Evolutionary conservation across 2,113 vertebrate species (phyloP).

Genomic region (Mionectes macconnelli): DNA sequence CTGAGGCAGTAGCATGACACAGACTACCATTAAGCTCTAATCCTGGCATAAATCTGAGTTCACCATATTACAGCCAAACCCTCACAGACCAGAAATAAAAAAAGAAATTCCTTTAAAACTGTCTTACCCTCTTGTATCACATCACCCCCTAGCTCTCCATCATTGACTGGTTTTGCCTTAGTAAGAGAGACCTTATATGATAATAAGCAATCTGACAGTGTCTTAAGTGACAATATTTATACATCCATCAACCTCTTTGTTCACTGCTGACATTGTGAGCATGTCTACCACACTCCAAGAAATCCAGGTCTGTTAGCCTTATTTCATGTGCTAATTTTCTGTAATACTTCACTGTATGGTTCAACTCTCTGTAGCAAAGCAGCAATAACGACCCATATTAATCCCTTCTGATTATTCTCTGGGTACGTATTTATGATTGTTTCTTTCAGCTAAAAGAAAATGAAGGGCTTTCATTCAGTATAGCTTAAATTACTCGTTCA

Average conservation of each 20-base stretch:
- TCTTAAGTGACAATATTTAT: not conserved
- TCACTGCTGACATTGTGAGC: not conserved
- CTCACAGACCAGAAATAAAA: not conserved
- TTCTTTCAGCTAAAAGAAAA: slow-evolving; percentile 26
- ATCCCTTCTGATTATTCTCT: not conserved
- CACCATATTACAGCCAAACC: not conserved
- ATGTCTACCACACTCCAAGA: not conserved
- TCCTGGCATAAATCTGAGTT: not conserved
- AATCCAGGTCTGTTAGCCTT: not conserved
- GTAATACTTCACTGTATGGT: not conserved
- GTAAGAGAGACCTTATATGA: not conserved
- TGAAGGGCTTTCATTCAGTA: not conserved
- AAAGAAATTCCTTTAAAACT: not conserved
- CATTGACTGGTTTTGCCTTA: not conserved
- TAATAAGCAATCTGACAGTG: not conserved
- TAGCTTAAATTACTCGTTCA: slow-evolving; percentile 17
- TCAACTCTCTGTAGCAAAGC: slow-evolving; percentile 9
- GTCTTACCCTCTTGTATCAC: not conserved
- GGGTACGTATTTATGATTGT: slow-evolving; percentile 12
- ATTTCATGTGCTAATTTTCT: not conserved
- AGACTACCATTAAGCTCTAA: not conserved
- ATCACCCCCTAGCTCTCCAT: not conserved
- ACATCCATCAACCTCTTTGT: not conserved
- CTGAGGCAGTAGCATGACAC: not conserved
- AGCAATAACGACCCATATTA: not conserved